Evolutionary conservation across 2,888 invertebrate genomes (phyloP).

Genomic region (Meteorus cinctellus): DNA sequence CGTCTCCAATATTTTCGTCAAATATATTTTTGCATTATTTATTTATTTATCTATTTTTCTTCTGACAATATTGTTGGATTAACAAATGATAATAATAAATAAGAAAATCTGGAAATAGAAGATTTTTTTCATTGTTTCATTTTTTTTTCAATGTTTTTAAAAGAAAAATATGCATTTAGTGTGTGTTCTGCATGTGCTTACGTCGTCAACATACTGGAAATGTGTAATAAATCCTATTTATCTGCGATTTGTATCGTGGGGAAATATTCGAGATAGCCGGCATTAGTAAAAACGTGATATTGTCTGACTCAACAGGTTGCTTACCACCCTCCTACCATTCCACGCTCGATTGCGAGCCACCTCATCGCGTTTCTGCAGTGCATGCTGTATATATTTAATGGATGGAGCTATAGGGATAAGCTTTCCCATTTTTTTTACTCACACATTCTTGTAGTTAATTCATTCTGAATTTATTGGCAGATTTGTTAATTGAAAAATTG

Average conservation of each 20-base stretch:
- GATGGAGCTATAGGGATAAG: slow-evolving; percentile 66
- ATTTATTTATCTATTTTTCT: slow-evolving; percentile 12
- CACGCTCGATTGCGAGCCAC: slow-evolving; percentile 35
- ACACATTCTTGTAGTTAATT: background rate
- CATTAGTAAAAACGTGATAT: slow-evolving; percentile 73
- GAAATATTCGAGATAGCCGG: slow-evolving; percentile 41
- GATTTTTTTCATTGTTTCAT: too few species aligned
- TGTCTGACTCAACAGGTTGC: slow-evolving; percentile 72
- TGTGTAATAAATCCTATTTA: slow-evolving; percentile 48
- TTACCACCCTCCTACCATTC: slow-evolving; percentile 51
- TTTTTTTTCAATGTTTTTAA: background rate
- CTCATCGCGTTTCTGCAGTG: background rate
- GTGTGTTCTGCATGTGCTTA: slow-evolving; percentile 41
- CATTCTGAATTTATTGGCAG: background rate
- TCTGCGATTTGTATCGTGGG: slow-evolving; percentile 37
- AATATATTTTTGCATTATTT: background rate
- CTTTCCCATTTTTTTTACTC: slow-evolving; percentile 54
- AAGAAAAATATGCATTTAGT: slow-evolving; percentile 33
- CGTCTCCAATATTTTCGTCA: background rate
- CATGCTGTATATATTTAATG: slow-evolving; percentile 62
- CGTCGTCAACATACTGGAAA: slow-evolving; percentile 45
- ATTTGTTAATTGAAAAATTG: background rate
- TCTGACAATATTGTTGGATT: background rate
- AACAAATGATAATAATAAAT: background rate
- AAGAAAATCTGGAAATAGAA: background rate